Base-by-base conservation (phyloP, 2,888 invertebrate genomes). In the Amphiduros pacificus region DNA sequence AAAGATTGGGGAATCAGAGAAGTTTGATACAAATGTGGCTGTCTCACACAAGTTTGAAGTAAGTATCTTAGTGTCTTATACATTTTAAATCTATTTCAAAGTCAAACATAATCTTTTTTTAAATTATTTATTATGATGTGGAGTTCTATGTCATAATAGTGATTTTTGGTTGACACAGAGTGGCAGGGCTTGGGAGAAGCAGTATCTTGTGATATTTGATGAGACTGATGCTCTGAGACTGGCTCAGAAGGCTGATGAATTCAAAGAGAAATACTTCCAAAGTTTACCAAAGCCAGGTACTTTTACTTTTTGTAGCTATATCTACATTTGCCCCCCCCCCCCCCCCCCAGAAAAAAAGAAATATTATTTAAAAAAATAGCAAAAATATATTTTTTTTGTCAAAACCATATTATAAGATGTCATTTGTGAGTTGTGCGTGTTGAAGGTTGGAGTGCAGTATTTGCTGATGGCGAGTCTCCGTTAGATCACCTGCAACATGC, bases 181-280 rank as follows among this genome's bases (percentile, higher is more conserved):
- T n/a, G n/a, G n/a, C n/a, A n/a, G 26, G 26, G 17, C 71, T 54
- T 81, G 80, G 80, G 78, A 80, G 67, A 79, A 78, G 58, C 71
- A 72, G 22, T 67, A 79, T 24, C 78, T 77, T 41, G 77, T 79
- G 60, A 69, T 77, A 24, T 79, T 72, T 72, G 77, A 75, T 61
- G 78, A 78, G 57, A 73, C 73, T 0, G 73, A 69, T 66, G 40
- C 61, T 2, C 64, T 63, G 4, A 71, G 71, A 48, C 66, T 81
- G 26, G 60, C 62, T 2, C 62, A 65, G 14, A 51, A 52, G 20
- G 78, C 75, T 31, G 68, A 77, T 52, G 65, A 63, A 1, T 57
- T 62, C 28, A 31, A 79, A 6, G 58, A 67, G 24, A 74, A 75
- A 41, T 80, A 80, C 61, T 76, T 75, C 58, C 60, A 29, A 4